Evolutionary conservation across 2,113 vertebrate genomes (phyloP), one percentile per base, ranked within the genome.

Genomic region (Perca fluviatilis): DNA sequence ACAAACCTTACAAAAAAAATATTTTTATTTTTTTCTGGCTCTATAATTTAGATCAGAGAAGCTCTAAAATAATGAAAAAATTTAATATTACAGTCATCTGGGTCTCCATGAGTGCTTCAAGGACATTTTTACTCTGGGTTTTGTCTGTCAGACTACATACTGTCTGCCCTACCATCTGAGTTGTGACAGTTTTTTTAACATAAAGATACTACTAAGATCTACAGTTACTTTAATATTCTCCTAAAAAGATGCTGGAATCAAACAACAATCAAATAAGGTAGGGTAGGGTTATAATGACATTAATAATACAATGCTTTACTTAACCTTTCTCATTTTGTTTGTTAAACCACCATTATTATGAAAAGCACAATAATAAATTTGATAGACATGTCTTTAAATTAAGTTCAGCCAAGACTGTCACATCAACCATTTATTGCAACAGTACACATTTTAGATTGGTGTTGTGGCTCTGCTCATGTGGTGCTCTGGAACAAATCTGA

Each of bases 201-300:
- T 43, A 13, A 58, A 23, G 27, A 49, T 30, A 21, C n/a, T 13
- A 3, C 16, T 13, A 5, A 21, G 27, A 8, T n/a, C 18, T 15
- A 2, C 12, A 49, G 43, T 51, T 47, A n/a, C 70, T 13, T 40
- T 46, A 5, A 46, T 25, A 71, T 23, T 57, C 8, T 25, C 33
- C 14, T 46, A 11, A 21, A 23, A 56, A 40, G 6, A 33, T 15
- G 10, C 61, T 40, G 56, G 7, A 78, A n/a, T 62, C 66, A 10
- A 62, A 53, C 77, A 69, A 27, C 61, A 50, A 18, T 63, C 30
- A 65, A 40, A 51, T 10, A 61, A 36, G 21, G 23, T 68, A 33
- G 25, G 25, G 40, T 30, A 46, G 27, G 10, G 9, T 53, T 27
- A 14, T 11, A 10, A 40, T 18, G 11, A 9, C 10, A 30, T 54